Conservation (phyloP, 2,113 vertebrate species). For the Pelodiscus sinensis region DNA sequence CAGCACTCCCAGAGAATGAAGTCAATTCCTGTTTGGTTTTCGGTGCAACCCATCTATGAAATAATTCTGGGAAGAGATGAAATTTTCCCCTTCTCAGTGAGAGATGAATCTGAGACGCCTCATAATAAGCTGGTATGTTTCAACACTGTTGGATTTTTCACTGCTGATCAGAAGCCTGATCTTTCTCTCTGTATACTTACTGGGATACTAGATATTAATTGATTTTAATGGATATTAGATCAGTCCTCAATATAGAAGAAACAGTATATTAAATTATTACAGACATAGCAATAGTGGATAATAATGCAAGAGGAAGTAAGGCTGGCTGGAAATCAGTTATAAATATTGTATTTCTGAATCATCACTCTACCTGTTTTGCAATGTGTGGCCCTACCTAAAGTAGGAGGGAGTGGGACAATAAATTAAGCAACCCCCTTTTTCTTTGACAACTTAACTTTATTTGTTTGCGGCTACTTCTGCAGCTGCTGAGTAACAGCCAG, state of each 20-base stretch:
- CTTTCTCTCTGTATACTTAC: fast-evolving
- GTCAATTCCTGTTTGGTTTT: fast-evolving
- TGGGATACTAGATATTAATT: not conserved
- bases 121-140: fast-evolving
- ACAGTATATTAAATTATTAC: not conserved
- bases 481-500: fast-evolving
- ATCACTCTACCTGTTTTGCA: not conserved
- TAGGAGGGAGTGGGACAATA: not conserved
- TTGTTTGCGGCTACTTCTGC: not conserved
- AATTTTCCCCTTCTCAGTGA: not conserved
- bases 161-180: not conserved
- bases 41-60: not conserved
- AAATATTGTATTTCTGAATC: not conserved
- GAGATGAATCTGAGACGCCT: not conserved
- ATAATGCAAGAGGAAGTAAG: fast-evolving
- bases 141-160: not conserved
- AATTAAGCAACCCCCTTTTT: not conserved
- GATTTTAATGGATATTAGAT: not conserved
- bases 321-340: not conserved
- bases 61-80: not conserved
- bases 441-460: not conserved
- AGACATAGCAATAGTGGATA: not conserved
- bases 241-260: not conserved
- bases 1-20: not conserved
- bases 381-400: not conserved